These are phyloP conservation scores for Fregata magnificens DNA, from an alignment of 2,113 vertebrate species.

Conservation along the genomic window DNA sequence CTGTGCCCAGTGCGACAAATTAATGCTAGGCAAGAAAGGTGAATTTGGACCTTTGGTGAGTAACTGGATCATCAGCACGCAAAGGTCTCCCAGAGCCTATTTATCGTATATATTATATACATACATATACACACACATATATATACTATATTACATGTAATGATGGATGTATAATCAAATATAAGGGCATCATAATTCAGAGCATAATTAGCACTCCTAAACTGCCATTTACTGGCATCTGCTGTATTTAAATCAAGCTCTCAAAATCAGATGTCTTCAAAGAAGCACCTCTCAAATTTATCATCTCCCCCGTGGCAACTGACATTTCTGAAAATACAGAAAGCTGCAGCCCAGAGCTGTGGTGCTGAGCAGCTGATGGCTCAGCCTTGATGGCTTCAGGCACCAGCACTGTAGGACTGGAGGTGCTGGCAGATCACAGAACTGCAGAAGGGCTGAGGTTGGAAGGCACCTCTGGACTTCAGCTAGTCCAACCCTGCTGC, in stretches of 20 bases:
- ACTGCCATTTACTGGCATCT: constrained; percentile 28
- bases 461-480: background rate
- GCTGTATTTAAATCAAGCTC: constrained; percentile 19
- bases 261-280: constrained; percentile 16
- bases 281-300: constrained; percentile 27
- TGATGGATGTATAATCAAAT: background rate
- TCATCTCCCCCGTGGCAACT: constrained; percentile 22
- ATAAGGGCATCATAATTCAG: background rate
- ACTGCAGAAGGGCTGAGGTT: background rate
- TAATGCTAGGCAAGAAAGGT: background rate
- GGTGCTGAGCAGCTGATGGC: background rate
- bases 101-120: too few species aligned
- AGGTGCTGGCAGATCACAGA: background rate
- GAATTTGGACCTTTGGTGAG: background rate
- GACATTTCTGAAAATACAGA: constrained; percentile 12
- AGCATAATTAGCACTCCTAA: constrained; percentile 10
- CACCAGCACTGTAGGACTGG: background rate
- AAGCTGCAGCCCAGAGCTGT: background rate
- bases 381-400: background rate
- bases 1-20: background rate
- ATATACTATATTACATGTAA: background rate
- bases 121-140: too few species aligned
- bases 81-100: background rate
- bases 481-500: background rate
- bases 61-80: background rate